phyloP scores from a whole-genome alignment of 2,888 invertebrate genomes.

The Diarsia dahlii region DNA sequence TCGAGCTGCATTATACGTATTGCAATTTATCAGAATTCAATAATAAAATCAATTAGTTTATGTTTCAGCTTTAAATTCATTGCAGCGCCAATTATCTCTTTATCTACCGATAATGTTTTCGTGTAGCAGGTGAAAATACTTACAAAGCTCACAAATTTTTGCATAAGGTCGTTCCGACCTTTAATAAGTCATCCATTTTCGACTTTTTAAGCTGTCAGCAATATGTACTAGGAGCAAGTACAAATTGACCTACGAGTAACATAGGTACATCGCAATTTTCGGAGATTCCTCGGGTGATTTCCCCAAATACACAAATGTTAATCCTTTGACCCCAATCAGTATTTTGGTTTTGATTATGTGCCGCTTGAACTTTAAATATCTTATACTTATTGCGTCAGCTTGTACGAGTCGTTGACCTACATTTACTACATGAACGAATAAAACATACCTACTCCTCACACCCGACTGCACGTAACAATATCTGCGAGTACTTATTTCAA shows the following conservation, averaged over 20 bases:
- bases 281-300: background rate
- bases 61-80: background rate
- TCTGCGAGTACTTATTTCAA: constrained; percentile 41
- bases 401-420: constrained; percentile 32
- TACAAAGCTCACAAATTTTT: background rate
- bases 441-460: constrained; percentile 11
- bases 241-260: background rate
- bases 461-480: constrained; percentile 39
- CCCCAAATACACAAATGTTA: background rate
- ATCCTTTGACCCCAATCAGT: constrained; percentile 11
- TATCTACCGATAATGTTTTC: background rate
- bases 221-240: background rate
- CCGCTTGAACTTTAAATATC: constrained; percentile 1
- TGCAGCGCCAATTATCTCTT: no score
- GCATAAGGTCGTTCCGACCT: background rate
- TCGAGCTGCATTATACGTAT: constrained; percentile 15
- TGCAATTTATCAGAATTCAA: constrained; percentile 16
- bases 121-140: background rate
- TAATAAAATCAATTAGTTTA: constrained; percentile 27
- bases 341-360: constrained; percentile 12
- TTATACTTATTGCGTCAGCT: constrained; percentile 45
- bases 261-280: background rate
- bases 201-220: background rate
- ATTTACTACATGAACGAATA: constrained; percentile 6
- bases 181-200: background rate